Percentiles rank a stretch among this genome's conserved stretches.
These are phyloP conservation scores for Graphium colonna DNA, from an alignment of 2,888 invertebrate genomes.

Conservation along the genomic window DNA sequence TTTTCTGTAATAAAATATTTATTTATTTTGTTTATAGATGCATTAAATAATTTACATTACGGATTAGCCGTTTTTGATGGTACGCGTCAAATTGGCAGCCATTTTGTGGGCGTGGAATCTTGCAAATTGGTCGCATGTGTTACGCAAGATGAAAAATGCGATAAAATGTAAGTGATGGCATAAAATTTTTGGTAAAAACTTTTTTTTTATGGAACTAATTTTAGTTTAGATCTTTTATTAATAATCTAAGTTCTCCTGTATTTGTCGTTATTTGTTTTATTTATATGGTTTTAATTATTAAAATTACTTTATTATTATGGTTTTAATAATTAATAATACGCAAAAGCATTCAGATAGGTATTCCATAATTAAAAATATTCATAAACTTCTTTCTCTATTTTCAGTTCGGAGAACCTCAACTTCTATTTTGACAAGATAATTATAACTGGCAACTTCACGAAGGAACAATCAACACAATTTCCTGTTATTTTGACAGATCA, in stretches of 20 bases:
- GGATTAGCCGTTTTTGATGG: conserved; percentile 50
- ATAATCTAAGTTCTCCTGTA: too few relatives aligned
- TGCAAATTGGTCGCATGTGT: conserved; percentile 51
- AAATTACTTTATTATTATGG: background rate
- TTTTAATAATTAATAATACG: background rate
- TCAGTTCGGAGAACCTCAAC: conserved; percentile 47
- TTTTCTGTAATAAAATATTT: too few relatives aligned
- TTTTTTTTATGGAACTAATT: too few relatives aligned
- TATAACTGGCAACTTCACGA: conserved; percentile 49
- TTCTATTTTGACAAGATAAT: conserved; percentile 47
- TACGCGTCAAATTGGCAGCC: conserved; percentile 34
- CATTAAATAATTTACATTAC: conserved; percentile 39
- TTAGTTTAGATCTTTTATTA: too few relatives aligned
- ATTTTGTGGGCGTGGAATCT: conserved; percentile 45
- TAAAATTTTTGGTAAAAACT: too few relatives aligned
- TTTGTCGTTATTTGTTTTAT: background rate
- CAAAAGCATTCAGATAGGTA: background rate
- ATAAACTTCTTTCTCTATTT: conserved; percentile 27
- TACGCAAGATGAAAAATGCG: conserved; percentile 45
- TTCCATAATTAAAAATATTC: background rate
- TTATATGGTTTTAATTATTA: too few relatives aligned
- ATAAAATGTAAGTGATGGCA: conserved; percentile 41
- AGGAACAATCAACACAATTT: conserved; percentile 40
- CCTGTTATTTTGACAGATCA: conserved; percentile 47
- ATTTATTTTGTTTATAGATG: too few relatives aligned